phyloP scores from a whole-genome alignment of 2,888 invertebrate species.

The Eupithecia inturbata region DNA sequence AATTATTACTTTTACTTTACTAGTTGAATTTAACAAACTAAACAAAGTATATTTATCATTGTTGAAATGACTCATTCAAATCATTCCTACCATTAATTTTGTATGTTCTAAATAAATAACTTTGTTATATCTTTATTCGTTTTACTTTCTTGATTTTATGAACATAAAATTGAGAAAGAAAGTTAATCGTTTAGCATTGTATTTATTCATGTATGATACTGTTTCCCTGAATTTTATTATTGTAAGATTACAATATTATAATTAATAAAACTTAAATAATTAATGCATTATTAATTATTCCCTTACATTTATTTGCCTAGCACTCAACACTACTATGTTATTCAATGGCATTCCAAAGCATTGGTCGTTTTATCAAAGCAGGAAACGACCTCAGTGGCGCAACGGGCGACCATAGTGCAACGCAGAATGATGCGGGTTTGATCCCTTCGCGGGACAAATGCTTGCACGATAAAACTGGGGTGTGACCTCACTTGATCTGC shows the following conservation, averaged over 20 bases:
- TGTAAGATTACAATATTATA: conserved; percentile 80
- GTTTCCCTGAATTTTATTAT: conserved; percentile 83
- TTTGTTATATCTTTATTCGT: conserved; percentile 57
- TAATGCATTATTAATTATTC: conserved; percentile 22
- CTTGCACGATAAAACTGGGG: too few species aligned
- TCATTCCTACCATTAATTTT: conserved; percentile 73
- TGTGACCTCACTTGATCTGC: too few species aligned
- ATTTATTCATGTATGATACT: conserved; percentile 84
- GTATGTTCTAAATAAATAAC: conserved; percentile 57
- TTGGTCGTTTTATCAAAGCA: not conserved
- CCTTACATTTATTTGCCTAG: not conserved
- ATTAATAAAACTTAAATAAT: conserved; percentile 65
- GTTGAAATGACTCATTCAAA: conserved; percentile 70
- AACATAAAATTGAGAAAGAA: conserved; percentile 65
- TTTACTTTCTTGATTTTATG: conserved; percentile 68
- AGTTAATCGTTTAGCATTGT: conserved; percentile 80
- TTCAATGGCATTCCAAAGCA: not conserved
- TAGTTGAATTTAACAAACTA: conserved; percentile 30
- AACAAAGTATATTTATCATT: conserved; percentile 54
- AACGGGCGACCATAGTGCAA: too few species aligned
- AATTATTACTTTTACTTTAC: conserved; percentile 20
- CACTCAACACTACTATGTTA: not conserved
- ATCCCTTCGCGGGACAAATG: too few species aligned
- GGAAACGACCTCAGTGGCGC: too few species aligned
- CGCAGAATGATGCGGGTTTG: too few species aligned